Evolutionary conservation across 1,140 invertebrate species (phyloP), one percentile per base, ranked within the genome.

Genomic region (Nephila pilipes): DNA sequence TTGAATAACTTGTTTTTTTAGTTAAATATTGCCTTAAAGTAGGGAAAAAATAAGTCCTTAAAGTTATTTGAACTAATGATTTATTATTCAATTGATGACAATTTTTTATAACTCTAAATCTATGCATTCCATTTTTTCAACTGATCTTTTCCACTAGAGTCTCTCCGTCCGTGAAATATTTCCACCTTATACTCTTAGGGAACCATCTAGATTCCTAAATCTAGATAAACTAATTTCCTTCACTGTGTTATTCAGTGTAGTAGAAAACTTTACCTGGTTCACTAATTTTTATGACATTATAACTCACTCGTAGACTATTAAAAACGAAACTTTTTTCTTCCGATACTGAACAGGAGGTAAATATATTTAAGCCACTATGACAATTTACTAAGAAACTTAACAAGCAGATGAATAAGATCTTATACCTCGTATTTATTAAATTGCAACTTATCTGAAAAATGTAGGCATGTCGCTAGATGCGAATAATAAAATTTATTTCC

Each of bases 81-180:
- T 60, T 60, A 20, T 6, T 20, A 60, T 60, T 60, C 22, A 60
- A 20, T 60, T 60, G 22, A 18, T 60, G 16, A 18, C 18, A 22
- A 60, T 22, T 60, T 60, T 60, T 5, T 60, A 60, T 20, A 22
- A 60, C 58, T 60, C 22, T 75, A 16, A 75, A 75, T 32, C 29
- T 12, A 5, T 75, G 29, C 12, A 69, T 32, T 75, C 65, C 29
- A 16, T 54, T 81, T 87, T 38, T 60, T 80, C 6, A 79, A 79
- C 8, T 57, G 25, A 79, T 90, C n/a, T 90, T 65, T 83, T 63
- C 55, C 58, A 91, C 89, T 83, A 63, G 79, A 29, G 55, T 91
- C 29, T 91, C 29, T 91, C 89, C 89, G 89, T 91, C 89, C 89
- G 89, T 65, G 58, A 83, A 63, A 25, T 58, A 58, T 46, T 83